phyloP scores from a whole-genome alignment of 2,797 vertebrate genomes.

The Molothrus aeneus region DNA sequence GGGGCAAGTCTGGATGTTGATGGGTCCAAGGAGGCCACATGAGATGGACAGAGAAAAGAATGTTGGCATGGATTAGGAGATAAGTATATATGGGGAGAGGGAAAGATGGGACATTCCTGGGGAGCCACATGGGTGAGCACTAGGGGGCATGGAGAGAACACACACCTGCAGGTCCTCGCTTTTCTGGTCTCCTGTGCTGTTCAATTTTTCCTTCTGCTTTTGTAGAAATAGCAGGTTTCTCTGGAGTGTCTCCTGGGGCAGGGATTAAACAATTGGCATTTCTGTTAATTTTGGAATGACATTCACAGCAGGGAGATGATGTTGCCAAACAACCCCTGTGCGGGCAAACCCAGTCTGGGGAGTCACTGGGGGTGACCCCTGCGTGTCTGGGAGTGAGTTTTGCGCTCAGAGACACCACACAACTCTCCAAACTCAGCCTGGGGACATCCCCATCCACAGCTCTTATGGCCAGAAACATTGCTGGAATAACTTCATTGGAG shows the following conservation, averaged over 20 bases:
- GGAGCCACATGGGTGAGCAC: neutral
- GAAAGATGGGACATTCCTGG: fast-evolving
- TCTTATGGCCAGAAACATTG: neutral
- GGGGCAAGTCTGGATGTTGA: neutral
- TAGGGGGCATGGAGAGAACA: neutral
- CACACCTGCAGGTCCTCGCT: neutral
- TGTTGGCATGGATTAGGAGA: fast-evolving
- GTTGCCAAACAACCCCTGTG: too few species aligned
- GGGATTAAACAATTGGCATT: neutral
- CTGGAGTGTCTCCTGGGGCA: neutral
- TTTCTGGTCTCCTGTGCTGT: neutral
- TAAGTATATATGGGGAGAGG: neutral
- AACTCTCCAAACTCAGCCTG: too few species aligned
- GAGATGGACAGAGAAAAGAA: neutral
- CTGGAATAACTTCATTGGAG: neutral
- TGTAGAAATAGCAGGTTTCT: neutral
- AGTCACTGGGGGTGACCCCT: neutral
- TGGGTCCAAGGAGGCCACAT: neutral
- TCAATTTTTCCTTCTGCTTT: neutral
- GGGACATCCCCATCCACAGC: neutral
- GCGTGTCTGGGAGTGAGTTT: neutral
- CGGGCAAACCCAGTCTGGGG: fast-evolving
- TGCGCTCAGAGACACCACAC: neutral
- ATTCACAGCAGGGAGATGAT: neutral
- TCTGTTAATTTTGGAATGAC: neutral